Conservation (phyloP, 2,113 vertebrate genomes). For the Setophaga coronata region DNA sequence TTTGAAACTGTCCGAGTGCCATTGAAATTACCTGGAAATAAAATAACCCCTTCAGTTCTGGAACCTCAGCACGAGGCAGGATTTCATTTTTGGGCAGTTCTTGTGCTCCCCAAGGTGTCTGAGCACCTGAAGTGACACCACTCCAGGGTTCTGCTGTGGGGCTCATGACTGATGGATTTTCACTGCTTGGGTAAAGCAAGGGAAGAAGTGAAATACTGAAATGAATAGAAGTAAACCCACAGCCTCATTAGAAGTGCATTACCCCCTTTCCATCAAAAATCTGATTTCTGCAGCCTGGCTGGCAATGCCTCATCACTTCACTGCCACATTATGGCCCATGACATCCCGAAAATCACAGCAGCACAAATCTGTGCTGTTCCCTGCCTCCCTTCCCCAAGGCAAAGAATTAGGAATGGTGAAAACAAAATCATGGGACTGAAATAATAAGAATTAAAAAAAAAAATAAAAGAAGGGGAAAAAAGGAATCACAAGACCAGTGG, state of each 20-base stretch:
- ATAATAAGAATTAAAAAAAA: background rate
- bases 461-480: background rate
- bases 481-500: constrained; percentile 27
- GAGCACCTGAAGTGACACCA: background rate
- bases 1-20: background rate
- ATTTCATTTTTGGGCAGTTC: background rate
- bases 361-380: background rate
- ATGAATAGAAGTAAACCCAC: background rate
- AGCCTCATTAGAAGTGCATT: background rate
- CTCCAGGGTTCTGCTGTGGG: background rate
- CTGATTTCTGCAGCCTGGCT: background rate
- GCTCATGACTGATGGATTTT: background rate
- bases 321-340: background rate
- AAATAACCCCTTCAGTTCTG: background rate
- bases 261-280: background rate
- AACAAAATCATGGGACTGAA: constrained; percentile 65
- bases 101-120: background rate
- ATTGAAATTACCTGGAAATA: background rate
- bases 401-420: background rate
- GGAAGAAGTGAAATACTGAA: background rate
- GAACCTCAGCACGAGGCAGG: background rate
- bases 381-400: constrained; percentile 11
- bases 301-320: background rate
- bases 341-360: background rate
- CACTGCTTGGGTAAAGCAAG: background rate